Percentiles rank a stretch among this genome's conserved stretches.
Evolutionary conservation across 1,140 invertebrate genomes (phyloP).

Genomic region (Pentalonia nigronervosa): DNA sequence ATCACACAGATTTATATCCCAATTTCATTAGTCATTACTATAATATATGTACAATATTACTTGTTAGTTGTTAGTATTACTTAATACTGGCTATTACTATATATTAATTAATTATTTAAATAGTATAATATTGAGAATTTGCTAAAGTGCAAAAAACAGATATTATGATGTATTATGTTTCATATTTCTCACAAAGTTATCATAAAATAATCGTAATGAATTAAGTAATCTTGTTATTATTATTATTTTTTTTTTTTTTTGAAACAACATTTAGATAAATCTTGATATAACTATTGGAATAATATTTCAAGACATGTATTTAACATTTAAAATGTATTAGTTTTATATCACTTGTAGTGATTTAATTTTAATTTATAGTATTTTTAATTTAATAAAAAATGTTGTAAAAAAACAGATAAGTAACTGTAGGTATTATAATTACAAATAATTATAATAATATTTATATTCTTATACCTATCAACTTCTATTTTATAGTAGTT

Average conservation of each 20-base stretch:
- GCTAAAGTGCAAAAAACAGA: background rate
- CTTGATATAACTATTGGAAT: too few relatives aligned
- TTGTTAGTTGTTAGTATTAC: background rate
- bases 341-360: background rate
- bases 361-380: background rate
- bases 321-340: background rate
- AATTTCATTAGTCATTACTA: background rate
- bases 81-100: background rate
- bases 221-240: too few relatives aligned
- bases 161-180: background rate
- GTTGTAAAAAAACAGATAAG: background rate
- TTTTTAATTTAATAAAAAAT: background rate
- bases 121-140: background rate
- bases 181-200: background rate
- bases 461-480: background rate
- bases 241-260: background rate
- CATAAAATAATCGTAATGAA: background rate
- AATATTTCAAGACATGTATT: background rate
- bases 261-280: too few relatives aligned
- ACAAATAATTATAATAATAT: too few relatives aligned
- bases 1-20: background rate
- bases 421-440: background rate
- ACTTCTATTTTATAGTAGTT: background rate
- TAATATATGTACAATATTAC: background rate
- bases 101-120: background rate